Conservation (phyloP, 1,140 invertebrate species). For the Adoxophyes honmai region DNA sequence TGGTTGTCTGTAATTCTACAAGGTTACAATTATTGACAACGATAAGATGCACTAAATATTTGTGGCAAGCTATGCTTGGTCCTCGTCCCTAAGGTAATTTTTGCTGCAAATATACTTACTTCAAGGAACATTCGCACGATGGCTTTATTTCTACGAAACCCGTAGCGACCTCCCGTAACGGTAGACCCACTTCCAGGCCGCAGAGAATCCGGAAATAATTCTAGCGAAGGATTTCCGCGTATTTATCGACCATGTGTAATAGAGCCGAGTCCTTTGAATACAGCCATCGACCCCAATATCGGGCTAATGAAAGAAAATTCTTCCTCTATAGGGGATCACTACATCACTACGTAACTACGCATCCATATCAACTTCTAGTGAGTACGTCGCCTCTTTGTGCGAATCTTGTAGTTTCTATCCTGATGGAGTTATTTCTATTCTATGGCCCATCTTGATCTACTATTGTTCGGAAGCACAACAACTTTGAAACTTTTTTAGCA, state of each 20-base stretch:
- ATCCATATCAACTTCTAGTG: background rate
- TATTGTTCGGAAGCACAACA: background rate
- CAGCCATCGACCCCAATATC: slow-evolving; percentile 24
- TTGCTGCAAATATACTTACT: too few relatives aligned
- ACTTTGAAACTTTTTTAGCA: too few relatives aligned
- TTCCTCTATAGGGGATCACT: slow-evolving; percentile 21
- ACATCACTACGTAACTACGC: too few relatives aligned
- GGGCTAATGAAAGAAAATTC: slow-evolving; percentile 32
- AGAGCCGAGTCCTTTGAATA: slow-evolving; percentile 26
- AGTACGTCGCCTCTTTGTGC: background rate
- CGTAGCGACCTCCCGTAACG: background rate
- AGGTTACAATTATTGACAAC: too few relatives aligned
- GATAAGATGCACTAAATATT: too few relatives aligned
- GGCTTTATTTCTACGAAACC: background rate
- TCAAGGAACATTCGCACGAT: too few relatives aligned
- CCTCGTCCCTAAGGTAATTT: too few relatives aligned
- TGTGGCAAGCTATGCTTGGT: too few relatives aligned
- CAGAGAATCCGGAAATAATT: slow-evolving; percentile 41
- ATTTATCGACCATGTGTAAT: slow-evolving; percentile 50
- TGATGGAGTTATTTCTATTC: background rate
- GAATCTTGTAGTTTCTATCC: background rate
- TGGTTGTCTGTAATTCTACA: too few relatives aligned
- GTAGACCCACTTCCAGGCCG: background rate
- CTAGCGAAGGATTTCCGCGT: slow-evolving; percentile 45
- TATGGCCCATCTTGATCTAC: background rate